phyloP scores from a whole-genome alignment of 2,888 invertebrate genomes.

The Clunio marinus region DNA sequence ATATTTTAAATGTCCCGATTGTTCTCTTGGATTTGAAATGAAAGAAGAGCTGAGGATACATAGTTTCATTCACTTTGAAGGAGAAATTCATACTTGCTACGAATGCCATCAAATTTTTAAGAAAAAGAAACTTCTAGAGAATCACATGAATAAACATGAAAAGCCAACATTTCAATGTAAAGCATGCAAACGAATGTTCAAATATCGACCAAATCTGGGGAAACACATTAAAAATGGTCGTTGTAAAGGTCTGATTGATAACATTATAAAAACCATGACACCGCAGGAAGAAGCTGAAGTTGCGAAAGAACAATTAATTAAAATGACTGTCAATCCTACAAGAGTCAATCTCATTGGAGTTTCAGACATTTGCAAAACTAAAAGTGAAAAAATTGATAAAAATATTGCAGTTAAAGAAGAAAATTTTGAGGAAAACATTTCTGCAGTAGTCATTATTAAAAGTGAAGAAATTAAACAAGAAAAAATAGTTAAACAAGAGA shows the following conservation, averaged over 20 bases:
- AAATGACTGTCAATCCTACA: conserved; percentile 5
- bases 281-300: conserved; percentile 10
- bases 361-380: not conserved
- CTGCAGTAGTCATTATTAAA: not conserved
- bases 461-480: not conserved
- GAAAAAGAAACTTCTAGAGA: conserved; percentile 4
- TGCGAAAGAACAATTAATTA: conserved; percentile 16
- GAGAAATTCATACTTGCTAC: conserved; percentile 15
- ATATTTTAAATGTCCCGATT: conserved; percentile 19
- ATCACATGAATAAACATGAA: conserved; percentile 24
- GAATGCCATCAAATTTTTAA: conserved; percentile 34
- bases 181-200: not conserved
- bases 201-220: conserved; percentile 26
- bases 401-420: not conserved
- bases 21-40: conserved; percentile 30
- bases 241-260: conserved; percentile 5
- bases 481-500: not conserved
- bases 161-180: not conserved
- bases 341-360: not conserved
- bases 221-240: conserved; percentile 20
- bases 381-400: conserved; percentile 1
- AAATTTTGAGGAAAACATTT: not conserved
- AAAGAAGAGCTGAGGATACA: conserved; percentile 18
- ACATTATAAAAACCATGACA: not conserved
- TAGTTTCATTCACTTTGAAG: conserved; percentile 22